Evolutionary conservation across 2,797 vertebrate species (phyloP), one percentile per base, ranked within the genome.

Genomic region (Sciurus carolinensis): DNA sequence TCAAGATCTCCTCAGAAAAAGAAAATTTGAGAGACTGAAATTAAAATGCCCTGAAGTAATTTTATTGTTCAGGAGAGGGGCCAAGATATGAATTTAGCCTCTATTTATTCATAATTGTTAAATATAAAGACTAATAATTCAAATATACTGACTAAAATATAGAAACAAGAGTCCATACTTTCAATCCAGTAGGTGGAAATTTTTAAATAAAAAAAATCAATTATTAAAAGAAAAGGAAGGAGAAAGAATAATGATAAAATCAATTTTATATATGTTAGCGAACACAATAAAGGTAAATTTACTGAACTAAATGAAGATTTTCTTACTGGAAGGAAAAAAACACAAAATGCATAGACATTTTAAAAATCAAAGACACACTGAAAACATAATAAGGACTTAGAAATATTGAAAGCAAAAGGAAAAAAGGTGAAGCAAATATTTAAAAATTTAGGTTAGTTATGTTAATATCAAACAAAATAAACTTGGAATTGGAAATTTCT

Each of bases 221-320:
- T 26, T 86, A 50, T 79, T 73, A 47, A 93, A 90, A 80, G 73
- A 81, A 75, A 91, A 62, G 33, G 73, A 90, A 59, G 39, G 75
- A n/a, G 33, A 44, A 47, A 76, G 67, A 59, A 52, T 52, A 62
- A 69, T 54, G 8, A 64, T 33, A 69, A 69, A 90, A 42, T 10
- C 0, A 94, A 79, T 50, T 84, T 85, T 1, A 83, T 33, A n/a
- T 71, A 39, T 52, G 13, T 89, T 50, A 54, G 3, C 52, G 80
- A 85, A 89, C 30, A 44, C 52, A 75, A 59, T 71, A 81, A 69
- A 67, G 64, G 28, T 76, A 71, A 90, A 69, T 54, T 47, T 18
- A 88, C 22, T 83, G 64, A 90, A 86, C 64, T 50, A 71, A n/a
- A 15, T 39, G 22, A 89, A 85, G 3, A 73, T 47, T 77, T 79